Conservation (phyloP, 2,797 vertebrate species). For the Melanotaenia pygmaea region DNA sequence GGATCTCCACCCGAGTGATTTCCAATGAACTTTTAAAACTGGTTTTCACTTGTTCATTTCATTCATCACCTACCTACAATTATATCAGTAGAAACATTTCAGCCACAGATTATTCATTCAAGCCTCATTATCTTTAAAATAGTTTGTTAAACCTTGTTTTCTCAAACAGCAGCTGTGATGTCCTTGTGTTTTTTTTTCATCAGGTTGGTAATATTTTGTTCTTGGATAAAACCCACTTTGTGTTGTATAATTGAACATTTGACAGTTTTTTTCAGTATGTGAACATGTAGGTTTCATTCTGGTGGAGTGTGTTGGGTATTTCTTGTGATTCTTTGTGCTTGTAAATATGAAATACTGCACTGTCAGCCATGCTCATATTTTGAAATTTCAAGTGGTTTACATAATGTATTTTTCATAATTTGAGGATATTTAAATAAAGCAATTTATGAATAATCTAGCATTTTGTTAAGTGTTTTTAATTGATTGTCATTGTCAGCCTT, state of each 20-base stretch:
- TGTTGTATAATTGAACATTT: constrained; percentile 18
- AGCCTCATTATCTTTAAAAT: background rate
- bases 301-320: constrained; percentile 18
- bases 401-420: constrained; percentile 45
- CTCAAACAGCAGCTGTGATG: constrained; percentile 5
- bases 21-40: background rate
- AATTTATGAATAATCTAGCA: constrained; percentile 5
- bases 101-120: background rate
- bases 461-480: background rate
- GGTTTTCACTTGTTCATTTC: background rate
- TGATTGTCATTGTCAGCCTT: background rate
- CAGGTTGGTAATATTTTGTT: constrained; percentile 4
- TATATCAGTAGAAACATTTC: background rate
- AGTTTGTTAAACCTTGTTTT: background rate
- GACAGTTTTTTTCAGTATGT: background rate
- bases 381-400: constrained; percentile 39
- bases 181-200: background rate
- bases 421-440: constrained; percentile 67
- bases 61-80: background rate
- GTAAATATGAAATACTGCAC: constrained; percentile 9
- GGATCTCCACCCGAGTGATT: constrained; percentile 15
- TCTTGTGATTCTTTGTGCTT: constrained; percentile 27
- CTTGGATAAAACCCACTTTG: constrained; percentile 7
- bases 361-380: constrained; percentile 19
- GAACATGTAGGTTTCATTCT: constrained; percentile 10